phyloP scores from a whole-genome alignment of 2,888 invertebrate genomes.

The Lithophane ornitopus region DNA sequence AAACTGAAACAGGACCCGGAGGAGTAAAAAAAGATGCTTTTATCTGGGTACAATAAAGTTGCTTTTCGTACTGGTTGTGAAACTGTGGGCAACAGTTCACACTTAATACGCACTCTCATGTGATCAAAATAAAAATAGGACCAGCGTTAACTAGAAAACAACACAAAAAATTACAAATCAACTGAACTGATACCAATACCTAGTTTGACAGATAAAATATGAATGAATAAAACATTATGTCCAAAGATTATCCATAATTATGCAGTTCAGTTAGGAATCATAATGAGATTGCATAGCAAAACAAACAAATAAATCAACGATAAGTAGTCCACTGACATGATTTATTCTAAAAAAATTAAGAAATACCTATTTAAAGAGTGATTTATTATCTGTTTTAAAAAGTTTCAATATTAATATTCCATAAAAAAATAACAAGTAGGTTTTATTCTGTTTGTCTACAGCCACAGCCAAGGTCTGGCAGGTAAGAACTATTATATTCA shows the following conservation, averaged over 20 bases:
- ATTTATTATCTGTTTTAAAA: no score
- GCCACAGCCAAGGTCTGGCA: not conserved
- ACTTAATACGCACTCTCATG: not conserved
- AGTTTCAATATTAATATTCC: not conserved
- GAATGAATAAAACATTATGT: not conserved
- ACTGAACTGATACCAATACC: no score
- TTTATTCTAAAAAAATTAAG: not conserved
- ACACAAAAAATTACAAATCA: not conserved
- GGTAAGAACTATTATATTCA: not conserved
- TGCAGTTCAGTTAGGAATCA: not conserved
- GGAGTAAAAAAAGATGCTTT: not conserved
- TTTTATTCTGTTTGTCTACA: constrained; percentile 7
- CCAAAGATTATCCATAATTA: not conserved
- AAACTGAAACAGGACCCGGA: not conserved
- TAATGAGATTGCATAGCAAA: not conserved
- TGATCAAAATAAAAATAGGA: not conserved
- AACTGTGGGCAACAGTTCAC: not conserved
- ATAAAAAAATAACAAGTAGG: not conserved
- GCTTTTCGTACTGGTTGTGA: not conserved
- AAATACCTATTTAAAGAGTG: no score
- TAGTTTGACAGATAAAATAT: not conserved
- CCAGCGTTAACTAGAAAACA: not conserved
- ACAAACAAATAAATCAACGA: not conserved
- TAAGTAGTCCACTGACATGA: not conserved
- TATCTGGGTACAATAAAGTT: not conserved